Conservation (phyloP, 2,797 vertebrate genomes). For the Botia almorhae region DNA sequence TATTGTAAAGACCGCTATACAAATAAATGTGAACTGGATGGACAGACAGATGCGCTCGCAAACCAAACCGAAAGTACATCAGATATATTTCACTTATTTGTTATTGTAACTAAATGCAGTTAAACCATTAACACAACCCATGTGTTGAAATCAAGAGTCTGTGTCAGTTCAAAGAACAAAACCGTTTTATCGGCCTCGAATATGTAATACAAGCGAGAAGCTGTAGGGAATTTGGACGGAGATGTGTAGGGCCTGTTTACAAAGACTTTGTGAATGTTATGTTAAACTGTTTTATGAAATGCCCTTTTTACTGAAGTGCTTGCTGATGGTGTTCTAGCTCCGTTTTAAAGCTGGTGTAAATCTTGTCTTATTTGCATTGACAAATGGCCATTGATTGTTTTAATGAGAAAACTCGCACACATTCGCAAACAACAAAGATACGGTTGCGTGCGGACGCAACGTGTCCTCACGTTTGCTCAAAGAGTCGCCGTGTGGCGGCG, state of each 20-base stretch:
- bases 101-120: conserved; percentile 3
- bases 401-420: conserved; percentile 40
- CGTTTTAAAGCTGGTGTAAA: conserved; percentile 35
- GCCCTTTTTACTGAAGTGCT: conserved; percentile 33
- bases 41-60: not conserved
- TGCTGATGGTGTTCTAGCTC: not conserved
- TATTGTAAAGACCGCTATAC: not conserved
- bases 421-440: conserved; percentile 23
- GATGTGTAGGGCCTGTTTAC: conserved; percentile 39
- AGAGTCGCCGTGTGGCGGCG: conserved; percentile 44
- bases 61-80: not conserved
- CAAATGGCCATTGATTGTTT: conserved; percentile 50
- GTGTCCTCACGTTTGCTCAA: conserved; percentile 47
- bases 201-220: conserved; percentile 14
- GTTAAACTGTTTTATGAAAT: conserved; percentile 44
- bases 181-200: conserved; percentile 20
- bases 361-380: conserved; percentile 42
- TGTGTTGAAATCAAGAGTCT: conserved; percentile 24
- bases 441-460: conserved; percentile 13
- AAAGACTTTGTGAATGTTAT: conserved; percentile 39
- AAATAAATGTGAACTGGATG: not conserved
- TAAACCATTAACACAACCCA: conserved; percentile 22
- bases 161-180: conserved; percentile 27
- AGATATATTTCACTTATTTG: not conserved
- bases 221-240: conserved; percentile 36